Conservation (phyloP, 2,113 vertebrate genomes). For the Toxotes jaculatrix region DNA sequence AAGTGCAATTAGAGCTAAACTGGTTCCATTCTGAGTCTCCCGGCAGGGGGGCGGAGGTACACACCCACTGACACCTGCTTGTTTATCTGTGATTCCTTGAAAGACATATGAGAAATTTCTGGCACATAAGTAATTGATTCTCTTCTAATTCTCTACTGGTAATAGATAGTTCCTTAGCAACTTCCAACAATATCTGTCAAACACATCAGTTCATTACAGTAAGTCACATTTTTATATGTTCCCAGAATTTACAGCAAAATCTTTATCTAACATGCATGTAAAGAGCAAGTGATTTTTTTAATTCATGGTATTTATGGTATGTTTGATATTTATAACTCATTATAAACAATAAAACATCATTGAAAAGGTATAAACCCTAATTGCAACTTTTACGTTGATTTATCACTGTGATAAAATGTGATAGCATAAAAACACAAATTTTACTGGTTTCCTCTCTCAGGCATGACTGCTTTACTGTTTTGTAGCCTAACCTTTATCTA, state of each 20-base stretch:
- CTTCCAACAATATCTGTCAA: slow-evolving; percentile 5
- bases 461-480: background rate
- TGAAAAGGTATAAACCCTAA: background rate
- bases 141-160: slow-evolving; percentile 3
- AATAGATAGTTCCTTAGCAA: slow-evolving; percentile 16
- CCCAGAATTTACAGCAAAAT: background rate
- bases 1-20: slow-evolving; percentile 17
- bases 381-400: background rate
- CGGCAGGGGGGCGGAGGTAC: slow-evolving; percentile 27
- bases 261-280: background rate
- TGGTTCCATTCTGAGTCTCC: slow-evolving; percentile 17
- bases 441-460: background rate
- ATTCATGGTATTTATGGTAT: background rate
- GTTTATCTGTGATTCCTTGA: slow-evolving; percentile 35
- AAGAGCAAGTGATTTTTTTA: background rate
- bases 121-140: slow-evolving; percentile 37
- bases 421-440: background rate
- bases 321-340: background rate
- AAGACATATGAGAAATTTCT: slow-evolving; percentile 17
- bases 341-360: background rate
- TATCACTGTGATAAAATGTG: background rate
- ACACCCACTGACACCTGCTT: slow-evolving; percentile 45
- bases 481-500: background rate
- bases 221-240: slow-evolving; percentile 8
- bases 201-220: background rate